Base-by-base conservation (phyloP, 2,797 vertebrate species). In the Gila robusta region DNA sequence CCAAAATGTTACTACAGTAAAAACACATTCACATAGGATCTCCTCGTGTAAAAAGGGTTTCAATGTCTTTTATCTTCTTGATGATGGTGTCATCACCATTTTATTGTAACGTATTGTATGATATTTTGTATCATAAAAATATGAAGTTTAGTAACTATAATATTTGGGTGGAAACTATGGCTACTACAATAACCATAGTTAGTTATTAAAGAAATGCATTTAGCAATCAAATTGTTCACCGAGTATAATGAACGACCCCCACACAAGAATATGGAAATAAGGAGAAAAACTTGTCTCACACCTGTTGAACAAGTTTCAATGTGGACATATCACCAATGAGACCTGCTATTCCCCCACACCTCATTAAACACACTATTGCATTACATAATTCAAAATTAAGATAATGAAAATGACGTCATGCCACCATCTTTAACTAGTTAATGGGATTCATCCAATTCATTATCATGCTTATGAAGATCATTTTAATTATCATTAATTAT, bases 221-320 rank as follows among this genome's bases (percentile, higher is more conserved):
- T n/a, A 23, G n/a, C 12, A 41, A 39, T 35, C 9, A 35, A 37
- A 32, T 77, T 8, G 17, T 54, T 14, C 35, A 35, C 7, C 0
- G 6, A 41, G 49, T 35, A 76, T 35, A 56, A 16, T 37, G 52
- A 16, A 6, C 1, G 3, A n/a, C 52, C 21, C 6, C 49, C 32
- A 37, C 16, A 16, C 3, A 12, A 59, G 0, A 59, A 41, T 17
- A 26, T 39, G 54, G 4, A 41, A 59, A 79, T 64, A 3, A 28
- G 16, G 2, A 2, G 23, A 37, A 1, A 39, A n/a, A 35, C 7
- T 0, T 32, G 21, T 41, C 10, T 16, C 56, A 64, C n/a, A 44
- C 77, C 37, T 64, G 56, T 79, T 64, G 2, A 44, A 64, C 56
- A n/a, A 79, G 77, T 64, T 62, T 79, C 37, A 12, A 16, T 16